Conservation (phyloP, 1,140 invertebrate species). For the Zaprionus inermis region DNA sequence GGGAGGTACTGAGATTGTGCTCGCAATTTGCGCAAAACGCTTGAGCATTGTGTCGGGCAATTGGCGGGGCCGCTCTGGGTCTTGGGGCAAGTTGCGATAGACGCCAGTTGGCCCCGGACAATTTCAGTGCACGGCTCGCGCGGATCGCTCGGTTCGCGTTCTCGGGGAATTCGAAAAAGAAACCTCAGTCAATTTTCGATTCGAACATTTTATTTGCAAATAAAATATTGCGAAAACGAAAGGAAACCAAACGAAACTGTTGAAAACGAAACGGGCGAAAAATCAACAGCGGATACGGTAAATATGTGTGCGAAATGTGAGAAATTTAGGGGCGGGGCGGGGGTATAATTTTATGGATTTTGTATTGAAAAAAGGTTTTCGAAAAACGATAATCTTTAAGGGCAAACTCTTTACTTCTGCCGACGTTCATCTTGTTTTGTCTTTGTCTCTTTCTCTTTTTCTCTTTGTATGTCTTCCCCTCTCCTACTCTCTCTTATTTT, state of each 20-base stretch:
- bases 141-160: conserved; percentile 39
- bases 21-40: neutral
- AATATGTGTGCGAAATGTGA: conserved; percentile 53
- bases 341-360: conserved; percentile 37
- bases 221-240: conserved; percentile 52
- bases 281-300: neutral
- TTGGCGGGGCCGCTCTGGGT: conserved; percentile 29
- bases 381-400: conserved; percentile 22
- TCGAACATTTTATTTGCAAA: conserved; percentile 47
- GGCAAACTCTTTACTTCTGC: neutral
- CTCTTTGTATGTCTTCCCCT: too few species aligned
- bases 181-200: conserved; percentile 38
- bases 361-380: conserved; percentile 59
- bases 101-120: conserved; percentile 76
- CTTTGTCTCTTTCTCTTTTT: neutral
- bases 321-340: too few species aligned
- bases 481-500: neutral
- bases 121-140: conserved; percentile 77
- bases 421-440: neutral
- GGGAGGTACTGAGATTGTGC: conserved; percentile 1
- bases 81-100: conserved; percentile 49
- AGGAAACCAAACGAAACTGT: conserved; percentile 50
- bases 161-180: conserved; percentile 36
- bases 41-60: conserved; percentile 3
- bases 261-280: neutral